These are phyloP conservation scores for Nymphalis io DNA, from an alignment of 1,140 invertebrate species.

Conservation along the genomic window DNA sequence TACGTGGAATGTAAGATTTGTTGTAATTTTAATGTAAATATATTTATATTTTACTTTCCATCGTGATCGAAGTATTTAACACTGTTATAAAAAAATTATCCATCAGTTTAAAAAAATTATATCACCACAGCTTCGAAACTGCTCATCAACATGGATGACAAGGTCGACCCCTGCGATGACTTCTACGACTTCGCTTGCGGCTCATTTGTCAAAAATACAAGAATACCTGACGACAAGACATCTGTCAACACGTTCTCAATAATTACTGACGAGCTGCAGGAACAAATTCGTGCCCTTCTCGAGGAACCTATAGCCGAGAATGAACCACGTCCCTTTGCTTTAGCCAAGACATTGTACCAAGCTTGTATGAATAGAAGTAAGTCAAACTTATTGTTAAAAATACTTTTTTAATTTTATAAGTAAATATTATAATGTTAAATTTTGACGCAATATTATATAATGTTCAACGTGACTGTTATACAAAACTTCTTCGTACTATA, in stretches of 20 bases:
- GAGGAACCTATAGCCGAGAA: constrained; percentile 84
- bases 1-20: too few relatives aligned
- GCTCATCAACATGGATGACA: constrained; percentile 86
- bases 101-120: too few relatives aligned
- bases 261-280: constrained; percentile 89
- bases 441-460: background rate
- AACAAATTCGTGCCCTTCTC: constrained; percentile 88
- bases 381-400: constrained; percentile 46
- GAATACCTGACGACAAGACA: constrained; percentile 91
- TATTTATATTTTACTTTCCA: too few relatives aligned
- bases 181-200: constrained; percentile 94
- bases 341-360: constrained; percentile 89
- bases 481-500: background rate
- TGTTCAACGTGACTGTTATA: background rate
- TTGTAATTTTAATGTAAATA: too few relatives aligned
- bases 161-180: constrained; percentile 93
- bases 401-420: background rate
- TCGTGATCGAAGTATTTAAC: too few relatives aligned
- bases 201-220: constrained; percentile 85
- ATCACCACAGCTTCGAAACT: constrained; percentile 83
- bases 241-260: constrained; percentile 90
- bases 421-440: too few relatives aligned
- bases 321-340: constrained; percentile 87
- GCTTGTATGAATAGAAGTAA: constrained; percentile 94
- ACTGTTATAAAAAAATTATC: too few relatives aligned